These are phyloP conservation scores for Fregetta grallaria DNA, from an alignment of 2,113 vertebrate species.

Conservation along the genomic window DNA sequence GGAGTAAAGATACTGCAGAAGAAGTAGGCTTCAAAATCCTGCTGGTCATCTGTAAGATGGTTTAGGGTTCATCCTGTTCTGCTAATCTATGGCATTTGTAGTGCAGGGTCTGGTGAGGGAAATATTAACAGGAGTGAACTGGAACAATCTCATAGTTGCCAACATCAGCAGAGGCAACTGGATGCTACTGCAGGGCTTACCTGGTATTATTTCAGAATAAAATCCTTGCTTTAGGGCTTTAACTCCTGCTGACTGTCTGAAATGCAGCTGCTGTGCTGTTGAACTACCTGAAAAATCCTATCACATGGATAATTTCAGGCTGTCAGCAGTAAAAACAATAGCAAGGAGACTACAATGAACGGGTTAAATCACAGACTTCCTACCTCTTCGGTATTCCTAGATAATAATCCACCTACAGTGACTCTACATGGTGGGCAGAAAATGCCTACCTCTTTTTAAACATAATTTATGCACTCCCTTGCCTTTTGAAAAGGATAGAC, in stretches of 20 bases:
- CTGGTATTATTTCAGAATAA: not conserved
- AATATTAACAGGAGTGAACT: not conserved
- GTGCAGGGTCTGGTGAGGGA: not conserved
- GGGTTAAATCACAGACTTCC: slow-evolving; percentile 59
- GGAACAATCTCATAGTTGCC: not conserved
- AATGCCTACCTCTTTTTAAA: slow-evolving; percentile 59
- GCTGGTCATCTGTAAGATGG: not conserved
- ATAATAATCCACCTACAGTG: slow-evolving; percentile 64
- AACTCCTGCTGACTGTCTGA: slow-evolving; percentile 5
- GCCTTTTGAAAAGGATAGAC: slow-evolving; percentile 60
- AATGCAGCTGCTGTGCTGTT: not conserved
- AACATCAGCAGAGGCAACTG: not conserved
- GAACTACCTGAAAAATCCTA: not conserved
- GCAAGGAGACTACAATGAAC: slow-evolving; percentile 26
- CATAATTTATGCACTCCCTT: slow-evolving; percentile 64
- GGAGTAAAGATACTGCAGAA: not conserved
- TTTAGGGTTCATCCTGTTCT: not conserved
- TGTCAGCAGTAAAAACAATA: not conserved
- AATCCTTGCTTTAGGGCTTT: not conserved
- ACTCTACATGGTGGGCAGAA: slow-evolving; percentile 56
- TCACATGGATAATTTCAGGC: not conserved
- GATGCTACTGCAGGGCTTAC: not conserved
- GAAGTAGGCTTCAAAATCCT: not conserved
- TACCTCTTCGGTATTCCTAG: slow-evolving; percentile 41
- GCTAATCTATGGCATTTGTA: not conserved